phyloP scores from a whole-genome alignment of 92 coral and sea anemone genomes.

The Micromussa lordhowensis region DNA sequence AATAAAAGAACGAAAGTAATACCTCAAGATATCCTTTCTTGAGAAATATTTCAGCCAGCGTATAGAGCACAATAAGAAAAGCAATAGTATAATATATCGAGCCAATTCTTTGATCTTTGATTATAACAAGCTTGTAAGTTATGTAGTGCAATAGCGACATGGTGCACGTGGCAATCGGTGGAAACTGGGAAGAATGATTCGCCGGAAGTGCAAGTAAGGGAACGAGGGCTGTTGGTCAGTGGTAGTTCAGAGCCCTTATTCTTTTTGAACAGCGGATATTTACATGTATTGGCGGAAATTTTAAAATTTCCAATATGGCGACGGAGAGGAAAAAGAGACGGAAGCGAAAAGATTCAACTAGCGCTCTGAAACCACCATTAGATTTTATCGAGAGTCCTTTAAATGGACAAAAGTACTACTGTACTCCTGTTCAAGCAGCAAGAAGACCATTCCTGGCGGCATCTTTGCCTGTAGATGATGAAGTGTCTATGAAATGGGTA shows the following conservation, averaged over 20 bases:
- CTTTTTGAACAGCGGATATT: conserved; percentile 5
- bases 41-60: conserved; percentile 82
- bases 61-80: conserved; percentile 70
- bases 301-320: conserved; percentile 56
- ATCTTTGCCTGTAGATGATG: conserved; percentile 72
- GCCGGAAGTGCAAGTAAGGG: conserved; percentile 48
- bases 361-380: conserved; percentile 76
- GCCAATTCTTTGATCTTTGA: conserved; percentile 90
- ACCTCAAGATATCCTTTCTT: conserved; percentile 95
- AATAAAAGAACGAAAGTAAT: neutral
- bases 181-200: neutral
- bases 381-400: conserved; percentile 91
- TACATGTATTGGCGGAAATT: conserved; percentile 30
- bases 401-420: conserved; percentile 75
- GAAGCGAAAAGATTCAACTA: conserved; percentile 72
- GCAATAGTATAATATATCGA: conserved; percentile 84
- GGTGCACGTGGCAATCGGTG: neutral
- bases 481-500: conserved; percentile 46
- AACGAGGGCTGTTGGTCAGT: conserved; percentile 1
- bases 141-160: conserved; percentile 92
- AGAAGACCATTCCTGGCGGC: conserved; percentile 92
- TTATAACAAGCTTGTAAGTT: conserved; percentile 86
- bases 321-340: conserved; percentile 53
- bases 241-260: neutral
- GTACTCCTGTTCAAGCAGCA: conserved; percentile 95